Evolutionary conservation across 2,888 invertebrate genomes (phyloP).

Genomic region (Serripes groenlandicus): DNA sequence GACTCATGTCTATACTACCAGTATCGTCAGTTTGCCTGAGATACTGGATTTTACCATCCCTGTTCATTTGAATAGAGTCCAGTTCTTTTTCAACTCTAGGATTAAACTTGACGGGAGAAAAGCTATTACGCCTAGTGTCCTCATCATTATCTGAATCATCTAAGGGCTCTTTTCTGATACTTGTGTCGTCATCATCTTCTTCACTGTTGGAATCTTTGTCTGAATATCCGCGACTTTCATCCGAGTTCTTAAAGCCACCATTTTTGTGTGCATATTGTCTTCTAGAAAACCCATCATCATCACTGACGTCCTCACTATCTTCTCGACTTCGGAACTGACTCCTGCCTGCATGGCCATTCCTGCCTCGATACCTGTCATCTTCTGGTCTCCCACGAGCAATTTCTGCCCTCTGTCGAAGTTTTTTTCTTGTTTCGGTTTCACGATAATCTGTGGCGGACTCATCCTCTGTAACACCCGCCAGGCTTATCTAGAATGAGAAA

Average conservation of each 20-base stretch:
- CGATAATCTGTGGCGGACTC: constrained; percentile 53
- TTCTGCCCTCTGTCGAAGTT: constrained; percentile 54
- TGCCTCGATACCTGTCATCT: constrained; percentile 51
- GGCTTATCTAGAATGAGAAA: constrained; percentile 48
- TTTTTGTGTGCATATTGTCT: constrained; percentile 48
- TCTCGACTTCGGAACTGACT: constrained; percentile 35
- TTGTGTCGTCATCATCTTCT: constrained; percentile 73
- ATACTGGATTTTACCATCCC: constrained; percentile 53
- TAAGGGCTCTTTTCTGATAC: constrained; percentile 38
- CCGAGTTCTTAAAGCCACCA: constrained; percentile 60
- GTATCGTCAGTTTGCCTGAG: constrained; percentile 49
- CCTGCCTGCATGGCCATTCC: constrained; percentile 57
- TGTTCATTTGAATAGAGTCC: constrained; percentile 68
- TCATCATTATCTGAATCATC: constrained; percentile 69
- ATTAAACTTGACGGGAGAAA: constrained; percentile 64
- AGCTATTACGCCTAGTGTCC: constrained; percentile 59
- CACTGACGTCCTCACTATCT: constrained; percentile 55
- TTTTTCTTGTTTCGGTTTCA: constrained; percentile 37
- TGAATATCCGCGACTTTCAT: constrained; percentile 53
- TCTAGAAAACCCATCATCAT: constrained; percentile 47
- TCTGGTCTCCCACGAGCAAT: constrained; percentile 58
- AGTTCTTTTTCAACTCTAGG: constrained; percentile 77
- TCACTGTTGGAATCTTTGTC: constrained; percentile 65
- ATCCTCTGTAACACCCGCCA: constrained; percentile 64
- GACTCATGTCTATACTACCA: constrained; percentile 65